These are phyloP conservation scores for Drosophila setifemur DNA, from an alignment of 1,140 invertebrate genomes.

Conservation along the genomic window DNA sequence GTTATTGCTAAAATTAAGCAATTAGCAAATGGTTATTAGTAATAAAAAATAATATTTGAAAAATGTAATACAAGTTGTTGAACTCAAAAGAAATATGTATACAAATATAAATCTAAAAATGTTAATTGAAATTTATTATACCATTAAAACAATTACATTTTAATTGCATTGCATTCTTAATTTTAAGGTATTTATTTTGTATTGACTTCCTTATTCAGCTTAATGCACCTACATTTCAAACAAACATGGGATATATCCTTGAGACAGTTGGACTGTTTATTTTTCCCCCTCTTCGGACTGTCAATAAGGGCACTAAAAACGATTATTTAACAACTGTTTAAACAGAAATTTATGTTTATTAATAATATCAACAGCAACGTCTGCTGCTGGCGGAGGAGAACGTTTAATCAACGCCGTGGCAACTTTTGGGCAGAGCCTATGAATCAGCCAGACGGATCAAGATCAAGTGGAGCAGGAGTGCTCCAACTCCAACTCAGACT, in stretches of 20 bases:
- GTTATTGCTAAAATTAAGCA: constrained; percentile 34
- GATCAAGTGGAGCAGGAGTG: constrained; percentile 54
- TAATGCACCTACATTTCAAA: constrained; percentile 8
- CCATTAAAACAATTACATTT: no score
- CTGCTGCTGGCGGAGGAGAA: constrained; percentile 14
- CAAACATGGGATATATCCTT: constrained; percentile 31
- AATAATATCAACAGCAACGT: constrained; percentile 76
- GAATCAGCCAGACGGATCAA: constrained; percentile 67
- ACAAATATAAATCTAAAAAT: no score
- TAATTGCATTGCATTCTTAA: no score
- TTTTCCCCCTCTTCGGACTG: constrained; percentile 38
- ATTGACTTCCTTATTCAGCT: background rate
- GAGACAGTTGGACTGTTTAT: constrained; percentile 16
- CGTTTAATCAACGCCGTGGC: constrained; percentile 65
- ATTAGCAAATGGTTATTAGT: constrained; percentile 11
- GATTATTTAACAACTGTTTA: constrained; percentile 76
- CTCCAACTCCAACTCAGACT: no score
- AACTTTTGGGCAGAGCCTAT: constrained; percentile 56
- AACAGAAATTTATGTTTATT: constrained; percentile 76
- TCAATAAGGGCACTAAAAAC: constrained; percentile 61
- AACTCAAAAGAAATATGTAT: no score
- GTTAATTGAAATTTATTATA: no score
- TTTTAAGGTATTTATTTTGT: constrained; percentile 1
- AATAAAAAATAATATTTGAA: background rate
- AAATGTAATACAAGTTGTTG: no score